Conservation (phyloP, 2,888 invertebrate genomes). For the Syrphus vitripennis region DNA sequence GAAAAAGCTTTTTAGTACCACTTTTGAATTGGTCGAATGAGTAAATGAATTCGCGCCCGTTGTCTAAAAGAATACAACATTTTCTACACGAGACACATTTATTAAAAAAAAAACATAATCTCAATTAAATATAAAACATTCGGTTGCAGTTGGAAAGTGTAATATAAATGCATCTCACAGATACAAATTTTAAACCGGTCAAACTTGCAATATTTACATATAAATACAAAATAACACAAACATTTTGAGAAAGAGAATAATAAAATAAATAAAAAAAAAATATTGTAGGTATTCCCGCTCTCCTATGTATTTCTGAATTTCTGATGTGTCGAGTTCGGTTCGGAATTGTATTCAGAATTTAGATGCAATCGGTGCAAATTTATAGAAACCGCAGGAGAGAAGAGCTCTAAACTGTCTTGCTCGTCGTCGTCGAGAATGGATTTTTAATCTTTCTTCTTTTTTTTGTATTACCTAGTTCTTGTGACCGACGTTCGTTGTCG, state of each 20-base stretch:
- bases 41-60: conserved; percentile 60
- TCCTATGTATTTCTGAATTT: conserved; percentile 31
- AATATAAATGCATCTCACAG: conserved; percentile 44
- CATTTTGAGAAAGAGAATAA: neutral
- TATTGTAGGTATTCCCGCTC: conserved; percentile 48
- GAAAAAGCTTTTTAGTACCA: conserved; percentile 68
- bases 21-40: conserved; percentile 66
- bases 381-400: conserved; percentile 28
- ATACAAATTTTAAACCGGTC: conserved; percentile 58
- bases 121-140: neutral
- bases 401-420: conserved; percentile 35
- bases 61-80: conserved; percentile 18
- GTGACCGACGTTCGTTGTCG: conserved; percentile 21
- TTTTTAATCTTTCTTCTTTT: conserved; percentile 27
- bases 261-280: neutral
- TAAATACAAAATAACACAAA: conserved; percentile 21
- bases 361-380: conserved; percentile 47
- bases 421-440: conserved; percentile 34
- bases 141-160: conserved; percentile 13
- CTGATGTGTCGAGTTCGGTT: conserved; percentile 17
- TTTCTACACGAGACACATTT: neutral
- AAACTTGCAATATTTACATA: conserved; percentile 66
- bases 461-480: conserved; percentile 25
- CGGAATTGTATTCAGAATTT: too few relatives aligned
- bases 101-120: conserved; percentile 6